Percentiles rank a stretch among this genome's conserved stretches.
Evolutionary conservation across 2,888 invertebrate genomes (phyloP).

Genomic region (Leucophenga maculata): DNA sequence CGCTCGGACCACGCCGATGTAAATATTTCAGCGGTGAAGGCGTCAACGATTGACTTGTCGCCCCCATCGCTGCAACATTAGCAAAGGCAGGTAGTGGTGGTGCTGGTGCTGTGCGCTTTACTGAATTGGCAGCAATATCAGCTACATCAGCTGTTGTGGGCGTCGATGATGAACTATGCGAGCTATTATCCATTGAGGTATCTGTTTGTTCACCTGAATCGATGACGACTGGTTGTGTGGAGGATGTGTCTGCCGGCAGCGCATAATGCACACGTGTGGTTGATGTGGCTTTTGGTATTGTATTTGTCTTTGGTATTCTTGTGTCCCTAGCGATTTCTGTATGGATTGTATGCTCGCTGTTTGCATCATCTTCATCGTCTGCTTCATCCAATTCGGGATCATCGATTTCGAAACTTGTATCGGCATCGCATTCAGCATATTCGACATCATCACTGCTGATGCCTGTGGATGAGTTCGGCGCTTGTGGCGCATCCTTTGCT

Average conservation of each 20-base stretch:
- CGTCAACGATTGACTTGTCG: background rate
- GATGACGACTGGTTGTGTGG: conserved; percentile 34
- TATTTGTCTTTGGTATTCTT: conserved; percentile 10
- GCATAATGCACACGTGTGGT: conserved; percentile 1
- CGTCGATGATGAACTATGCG: conserved; percentile 63
- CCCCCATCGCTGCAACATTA: background rate
- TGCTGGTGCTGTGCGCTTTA: conserved; percentile 43
- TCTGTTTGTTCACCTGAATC: conserved; percentile 57
- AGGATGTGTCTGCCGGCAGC: conserved; percentile 1
- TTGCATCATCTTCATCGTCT: conserved; percentile 29
- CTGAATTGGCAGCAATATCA: conserved; percentile 55
- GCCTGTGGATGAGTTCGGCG: conserved; percentile 14
- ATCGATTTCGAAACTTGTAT: conserved; percentile 67
- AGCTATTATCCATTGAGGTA: conserved; percentile 47
- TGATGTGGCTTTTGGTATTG: conserved; percentile 3
- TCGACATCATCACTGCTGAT: conserved; percentile 27
- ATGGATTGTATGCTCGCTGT: background rate
- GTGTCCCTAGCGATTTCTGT: background rate
- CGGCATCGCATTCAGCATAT: conserved; percentile 52
- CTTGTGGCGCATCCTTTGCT: conserved; percentile 46
- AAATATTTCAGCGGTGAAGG: conserved; percentile 28
- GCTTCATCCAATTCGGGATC: conserved; percentile 54
- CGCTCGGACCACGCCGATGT: conserved; percentile 24
- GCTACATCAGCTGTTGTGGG: conserved; percentile 69
- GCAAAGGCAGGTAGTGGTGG: conserved; percentile 44